phyloP scores from a whole-genome alignment of 1,140 invertebrate species.

The Drosophila trapezifrons region DNA sequence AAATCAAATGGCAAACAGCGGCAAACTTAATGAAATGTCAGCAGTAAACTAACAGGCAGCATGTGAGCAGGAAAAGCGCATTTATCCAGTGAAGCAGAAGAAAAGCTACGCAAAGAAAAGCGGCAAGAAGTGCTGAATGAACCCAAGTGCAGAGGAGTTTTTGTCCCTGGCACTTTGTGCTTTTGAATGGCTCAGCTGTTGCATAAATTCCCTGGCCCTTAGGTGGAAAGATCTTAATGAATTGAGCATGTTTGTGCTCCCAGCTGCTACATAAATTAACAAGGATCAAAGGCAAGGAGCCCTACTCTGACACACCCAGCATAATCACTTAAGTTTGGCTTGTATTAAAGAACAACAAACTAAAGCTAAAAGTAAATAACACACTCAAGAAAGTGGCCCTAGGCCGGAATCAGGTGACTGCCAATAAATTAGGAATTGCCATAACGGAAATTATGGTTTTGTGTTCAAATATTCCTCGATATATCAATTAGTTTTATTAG shows the following conservation, averaged over 20 bases:
- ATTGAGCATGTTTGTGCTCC: constrained; percentile 16
- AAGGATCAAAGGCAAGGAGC: constrained; percentile 10
- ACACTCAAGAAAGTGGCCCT: not conserved
- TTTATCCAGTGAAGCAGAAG: constrained; percentile 53
- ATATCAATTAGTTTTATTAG: constrained; percentile 41
- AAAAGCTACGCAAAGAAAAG: constrained; percentile 26
- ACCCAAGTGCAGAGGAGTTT: constrained; percentile 20
- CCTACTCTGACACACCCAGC: not conserved
- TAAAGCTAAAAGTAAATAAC: not conserved
- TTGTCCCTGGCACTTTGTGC: constrained; percentile 5
- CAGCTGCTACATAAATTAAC: constrained; percentile 21
- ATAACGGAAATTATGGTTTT: constrained; percentile 20
- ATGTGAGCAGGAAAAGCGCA: constrained; percentile 36
- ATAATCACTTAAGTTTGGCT: not conserved
- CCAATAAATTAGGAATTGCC: constrained; percentile 6
- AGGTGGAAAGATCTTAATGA: constrained; percentile 25
- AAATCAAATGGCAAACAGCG: constrained; percentile 46
- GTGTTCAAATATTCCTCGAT: constrained; percentile 14
- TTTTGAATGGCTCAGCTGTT: constrained; percentile 34
- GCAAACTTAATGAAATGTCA: constrained; percentile 43
- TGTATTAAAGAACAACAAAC: not conserved
- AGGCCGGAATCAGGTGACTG: not conserved
- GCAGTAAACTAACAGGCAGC: constrained; percentile 25
- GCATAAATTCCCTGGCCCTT: constrained; percentile 26
- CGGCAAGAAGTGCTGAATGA: constrained; percentile 22